Percentiles rank a stretch among this genome's conserved stretches.
These are phyloP conservation scores for Gerris buenoi DNA, from an alignment of 1,140 invertebrate species.

Conservation along the genomic window DNA sequence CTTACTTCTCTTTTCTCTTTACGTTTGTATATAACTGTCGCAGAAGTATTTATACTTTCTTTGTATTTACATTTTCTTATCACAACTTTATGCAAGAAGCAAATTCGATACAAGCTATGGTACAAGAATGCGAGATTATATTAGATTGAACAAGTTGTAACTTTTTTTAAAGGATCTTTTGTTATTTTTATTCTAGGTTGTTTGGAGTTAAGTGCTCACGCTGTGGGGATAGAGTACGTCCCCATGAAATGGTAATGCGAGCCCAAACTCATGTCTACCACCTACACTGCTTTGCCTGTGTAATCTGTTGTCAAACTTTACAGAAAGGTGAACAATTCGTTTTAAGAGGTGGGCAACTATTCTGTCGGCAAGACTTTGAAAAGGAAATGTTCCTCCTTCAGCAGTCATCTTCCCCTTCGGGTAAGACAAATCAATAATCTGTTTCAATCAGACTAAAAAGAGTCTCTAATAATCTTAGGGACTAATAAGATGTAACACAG, in stretches of 20 bases:
- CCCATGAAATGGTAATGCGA: slow-evolving; percentile 86
- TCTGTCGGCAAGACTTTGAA: slow-evolving; percentile 80
- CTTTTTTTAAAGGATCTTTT: too few relatives aligned
- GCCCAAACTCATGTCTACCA: slow-evolving; percentile 72
- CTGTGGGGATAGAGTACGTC: slow-evolving; percentile 72
- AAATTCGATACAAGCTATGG: too few relatives aligned
- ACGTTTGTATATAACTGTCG: too few relatives aligned
- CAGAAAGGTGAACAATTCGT: slow-evolving; percentile 94
- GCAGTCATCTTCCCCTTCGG: slow-evolving; percentile 42
- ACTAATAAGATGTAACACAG: too few relatives aligned
- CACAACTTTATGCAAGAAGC: too few relatives aligned
- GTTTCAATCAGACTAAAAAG: neutral
- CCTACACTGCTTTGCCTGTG: slow-evolving; percentile 79
- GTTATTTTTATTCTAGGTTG: slow-evolving; percentile 43
- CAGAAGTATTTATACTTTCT: too few relatives aligned
- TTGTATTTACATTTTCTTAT: too few relatives aligned
- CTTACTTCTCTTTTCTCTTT: too few relatives aligned
- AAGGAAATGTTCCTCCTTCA: slow-evolving; percentile 81
- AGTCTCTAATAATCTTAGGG: too few relatives aligned
- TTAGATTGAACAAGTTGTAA: too few relatives aligned
- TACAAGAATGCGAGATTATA: too few relatives aligned
- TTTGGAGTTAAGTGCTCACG: slow-evolving; percentile 84
- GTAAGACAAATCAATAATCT: slow-evolving; percentile 16
- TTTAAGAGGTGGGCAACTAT: slow-evolving; percentile 76
- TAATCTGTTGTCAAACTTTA: slow-evolving; percentile 78